Base-by-base conservation (phyloP, 2,888 invertebrate genomes). In the Spilarctia lutea region DNA sequence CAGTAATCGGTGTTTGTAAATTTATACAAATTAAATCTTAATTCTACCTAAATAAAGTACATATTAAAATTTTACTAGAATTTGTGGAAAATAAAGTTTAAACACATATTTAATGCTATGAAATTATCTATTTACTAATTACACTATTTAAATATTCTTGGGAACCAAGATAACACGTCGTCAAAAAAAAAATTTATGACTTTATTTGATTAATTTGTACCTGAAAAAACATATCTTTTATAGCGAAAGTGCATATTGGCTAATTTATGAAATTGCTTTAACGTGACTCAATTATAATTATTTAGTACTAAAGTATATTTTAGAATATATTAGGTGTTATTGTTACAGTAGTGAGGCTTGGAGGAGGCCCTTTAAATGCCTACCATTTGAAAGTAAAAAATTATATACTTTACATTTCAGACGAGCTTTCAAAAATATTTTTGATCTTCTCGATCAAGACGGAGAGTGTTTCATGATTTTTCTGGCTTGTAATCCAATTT, bases 381-480 rank as follows among this genome's bases (percentile, higher is more conserved):
- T n/a, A n/a, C 24, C 6, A 52, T 52, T 20, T 52, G n/a, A 52
- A 24, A 45, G 39, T 39, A 11, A n/a, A 69, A 56, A 24, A n/a
- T 13, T 35, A 33, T 68, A 0, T 63, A 63, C 35, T n/a, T 56
- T 69, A 20, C 2, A 69, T 94, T 94, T 71, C 92, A 98, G 97
- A 83, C 94, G 92, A 84, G 97, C 97, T 0, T 94, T 97, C 76
- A 79, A 71, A 13, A 91, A 91, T 85, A 97, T 98, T 67, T 96
- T 96, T 88, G 92, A 96, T 60, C 90, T 98, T 68, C 90, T 98
- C n/a, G 96, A 94, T 78, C 96, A 96, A 0, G 97, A 96, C 8
- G 98, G 98, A 3, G 97, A 97, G 81, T 96, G 97, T 68, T 90
- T 98, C 18, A 87, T 98, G 16, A 96, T 97, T 60, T 98, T 98